Conservation (phyloP, 2,113 vertebrate species). For the Geococcyx californianus region DNA sequence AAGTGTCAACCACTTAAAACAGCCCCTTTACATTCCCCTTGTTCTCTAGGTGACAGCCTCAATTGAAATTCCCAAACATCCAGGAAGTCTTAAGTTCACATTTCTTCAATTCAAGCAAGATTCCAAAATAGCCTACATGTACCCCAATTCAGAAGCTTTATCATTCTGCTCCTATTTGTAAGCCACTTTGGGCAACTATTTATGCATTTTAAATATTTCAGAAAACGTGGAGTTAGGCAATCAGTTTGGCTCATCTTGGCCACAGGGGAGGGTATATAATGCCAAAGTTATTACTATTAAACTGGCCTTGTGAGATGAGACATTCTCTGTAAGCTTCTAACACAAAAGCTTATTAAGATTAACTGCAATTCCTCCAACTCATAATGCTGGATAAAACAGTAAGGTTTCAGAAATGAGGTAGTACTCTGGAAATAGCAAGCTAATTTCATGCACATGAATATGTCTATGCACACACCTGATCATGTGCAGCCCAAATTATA, state of each 20-base stretch:
- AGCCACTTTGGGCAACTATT: not conserved
- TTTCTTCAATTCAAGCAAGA: not conserved
- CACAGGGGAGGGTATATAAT: not conserved
- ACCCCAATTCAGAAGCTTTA: not conserved
- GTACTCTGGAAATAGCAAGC: not conserved
- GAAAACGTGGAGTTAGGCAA: fast-evolving
- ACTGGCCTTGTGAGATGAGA: not conserved
- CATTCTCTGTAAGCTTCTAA: not conserved
- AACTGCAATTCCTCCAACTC: not conserved
- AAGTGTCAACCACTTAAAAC: not conserved
- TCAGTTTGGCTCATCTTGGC: not conserved
- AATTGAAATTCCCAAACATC: not conserved
- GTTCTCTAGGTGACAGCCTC: not conserved
- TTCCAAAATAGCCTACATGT: not conserved
- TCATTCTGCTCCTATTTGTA: not conserved
- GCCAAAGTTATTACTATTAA: not conserved
- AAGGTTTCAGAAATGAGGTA: not conserved
- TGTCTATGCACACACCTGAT: not conserved
- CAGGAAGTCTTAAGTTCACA: not conserved
- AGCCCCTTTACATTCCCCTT: not conserved
- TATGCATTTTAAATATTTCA: not conserved
- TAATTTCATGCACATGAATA: not conserved
- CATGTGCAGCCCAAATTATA: not conserved
- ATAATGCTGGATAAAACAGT: not conserved
- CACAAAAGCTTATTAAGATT: not conserved